phyloP scores from a whole-genome alignment of 2,888 invertebrate genomes.

The Mycalesis mineus region DNA sequence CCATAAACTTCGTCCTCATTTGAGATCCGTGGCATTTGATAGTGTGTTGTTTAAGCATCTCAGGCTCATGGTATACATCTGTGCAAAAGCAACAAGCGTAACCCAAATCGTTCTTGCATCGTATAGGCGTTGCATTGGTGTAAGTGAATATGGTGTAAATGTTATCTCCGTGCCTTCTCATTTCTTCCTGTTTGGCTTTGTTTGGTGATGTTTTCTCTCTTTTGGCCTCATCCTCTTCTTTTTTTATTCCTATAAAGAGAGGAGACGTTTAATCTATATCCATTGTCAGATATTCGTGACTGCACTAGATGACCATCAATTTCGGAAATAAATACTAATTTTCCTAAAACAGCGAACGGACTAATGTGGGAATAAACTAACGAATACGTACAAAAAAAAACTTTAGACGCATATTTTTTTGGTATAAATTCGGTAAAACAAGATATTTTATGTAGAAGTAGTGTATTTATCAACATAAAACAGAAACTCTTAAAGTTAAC shows the following conservation, averaged over 20 bases:
- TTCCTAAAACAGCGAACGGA: too few relatives aligned
- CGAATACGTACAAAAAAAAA: too few relatives aligned
- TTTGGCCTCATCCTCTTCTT: conserved; percentile 9
- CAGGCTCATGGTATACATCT: conserved; percentile 30
- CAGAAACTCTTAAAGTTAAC: too few relatives aligned
- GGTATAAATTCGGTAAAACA: too few relatives aligned
- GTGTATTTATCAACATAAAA: too few relatives aligned
- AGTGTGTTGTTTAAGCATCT: conserved; percentile 35
- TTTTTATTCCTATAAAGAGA: conserved; percentile 10
- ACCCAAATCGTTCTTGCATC: conserved; percentile 33
- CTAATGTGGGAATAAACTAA: too few relatives aligned
- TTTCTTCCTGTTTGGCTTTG: conserved; percentile 20
- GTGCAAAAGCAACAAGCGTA: conserved; percentile 38
- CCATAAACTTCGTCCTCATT: conserved; percentile 20
- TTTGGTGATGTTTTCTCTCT: conserved; percentile 14
- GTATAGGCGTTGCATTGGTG: conserved; percentile 43
- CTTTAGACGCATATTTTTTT: too few relatives aligned
- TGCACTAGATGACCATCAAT: too few relatives aligned
- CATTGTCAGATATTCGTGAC: neutral
- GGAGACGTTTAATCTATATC: neutral
- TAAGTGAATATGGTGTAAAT: conserved; percentile 34
- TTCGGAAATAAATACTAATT: too few relatives aligned
- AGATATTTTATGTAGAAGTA: too few relatives aligned
- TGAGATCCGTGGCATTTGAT: conserved; percentile 19
- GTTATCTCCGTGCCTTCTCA: conserved; percentile 33